These are phyloP conservation scores for Hirtodrosophila trivittata DNA, from an alignment of 2,888 invertebrate genomes.

Conservation along the genomic window DNA sequence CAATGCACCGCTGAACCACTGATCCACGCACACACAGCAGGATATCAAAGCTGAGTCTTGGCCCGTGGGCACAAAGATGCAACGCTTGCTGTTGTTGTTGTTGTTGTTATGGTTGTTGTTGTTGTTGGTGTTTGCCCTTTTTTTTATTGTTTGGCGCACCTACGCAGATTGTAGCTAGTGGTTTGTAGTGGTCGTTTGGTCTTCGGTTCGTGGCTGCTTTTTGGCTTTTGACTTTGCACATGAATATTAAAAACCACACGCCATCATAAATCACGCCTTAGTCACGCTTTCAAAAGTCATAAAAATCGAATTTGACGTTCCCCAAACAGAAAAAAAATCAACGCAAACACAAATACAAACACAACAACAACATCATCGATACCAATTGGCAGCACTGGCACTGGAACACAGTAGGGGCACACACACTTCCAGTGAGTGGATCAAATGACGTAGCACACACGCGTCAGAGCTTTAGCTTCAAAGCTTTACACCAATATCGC, in stretches of 20 bases:
- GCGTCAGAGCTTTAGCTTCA: conserved; percentile 20
- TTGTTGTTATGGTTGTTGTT: conserved; percentile 35
- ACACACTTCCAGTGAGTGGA: conserved; percentile 25
- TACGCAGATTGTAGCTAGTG: conserved; percentile 64
- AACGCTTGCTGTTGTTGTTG: conserved; percentile 48
- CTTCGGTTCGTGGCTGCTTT: conserved; percentile 36
- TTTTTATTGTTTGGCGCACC: conserved; percentile 77
- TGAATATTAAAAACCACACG: conserved; percentile 84
- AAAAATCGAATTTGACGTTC: conserved; percentile 83
- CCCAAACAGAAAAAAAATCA: conserved; percentile 37
- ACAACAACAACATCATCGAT: conserved; percentile 25
- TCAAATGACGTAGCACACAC: conserved; percentile 49
- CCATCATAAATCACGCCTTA: conserved; percentile 84
- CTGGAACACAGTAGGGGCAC: conserved; percentile 2
- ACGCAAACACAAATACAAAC: conserved; percentile 30
- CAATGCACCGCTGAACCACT: conserved; percentile 63
- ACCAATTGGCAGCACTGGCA: conserved; percentile 41
- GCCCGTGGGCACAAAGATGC: conserved; percentile 64
- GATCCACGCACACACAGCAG: conserved; percentile 71
- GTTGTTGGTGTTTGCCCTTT: conserved; percentile 29
- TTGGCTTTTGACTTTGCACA: conserved; percentile 72
- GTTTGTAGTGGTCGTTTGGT: conserved; percentile 24
- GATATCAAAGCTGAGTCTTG: conserved; percentile 60
- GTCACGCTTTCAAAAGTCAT: conserved; percentile 84
- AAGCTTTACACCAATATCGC: conserved; percentile 14